Percentiles rank a stretch among this genome's conserved stretches.
These are phyloP conservation scores for Acrocephalus kingi DNA, from an alignment of 2,113 vertebrate genomes.

Conservation along the genomic window DNA sequence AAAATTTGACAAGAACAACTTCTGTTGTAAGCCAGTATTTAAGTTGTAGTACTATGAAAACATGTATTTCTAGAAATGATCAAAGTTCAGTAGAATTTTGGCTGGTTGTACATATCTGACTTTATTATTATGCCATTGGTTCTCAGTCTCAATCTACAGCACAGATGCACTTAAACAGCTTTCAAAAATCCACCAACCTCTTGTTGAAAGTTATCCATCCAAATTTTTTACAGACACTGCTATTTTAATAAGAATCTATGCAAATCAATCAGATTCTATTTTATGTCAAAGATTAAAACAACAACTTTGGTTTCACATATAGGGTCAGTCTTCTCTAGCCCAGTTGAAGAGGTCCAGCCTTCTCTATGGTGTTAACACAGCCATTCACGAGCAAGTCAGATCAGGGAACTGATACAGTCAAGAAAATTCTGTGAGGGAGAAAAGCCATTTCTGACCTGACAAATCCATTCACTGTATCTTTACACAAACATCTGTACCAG, in stretches of 20 bases:
- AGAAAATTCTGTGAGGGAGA: background rate
- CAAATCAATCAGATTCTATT: background rate
- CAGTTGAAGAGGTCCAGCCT: background rate
- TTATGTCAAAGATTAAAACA: background rate
- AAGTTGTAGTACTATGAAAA: background rate
- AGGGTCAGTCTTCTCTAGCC: background rate
- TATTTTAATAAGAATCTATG: background rate
- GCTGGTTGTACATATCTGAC: background rate
- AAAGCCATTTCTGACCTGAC: background rate
- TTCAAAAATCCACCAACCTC: background rate
- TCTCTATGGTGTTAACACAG: background rate
- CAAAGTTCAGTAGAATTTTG: background rate
- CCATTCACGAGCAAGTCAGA: background rate
- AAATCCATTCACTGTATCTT: background rate
- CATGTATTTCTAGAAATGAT: background rate
- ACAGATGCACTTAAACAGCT: background rate
- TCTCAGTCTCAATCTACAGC: background rate
- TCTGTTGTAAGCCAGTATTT: background rate
- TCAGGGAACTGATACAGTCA: fast-evolving
- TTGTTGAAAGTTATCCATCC: background rate
- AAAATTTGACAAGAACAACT: background rate
- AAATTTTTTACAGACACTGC: background rate
- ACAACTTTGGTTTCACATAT: background rate
- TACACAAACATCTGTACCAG: slow-evolving; percentile 27
- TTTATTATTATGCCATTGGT: background rate